Base-by-base conservation (phyloP, 2,888 invertebrate species). In the Gryllus longicercus region DNA sequence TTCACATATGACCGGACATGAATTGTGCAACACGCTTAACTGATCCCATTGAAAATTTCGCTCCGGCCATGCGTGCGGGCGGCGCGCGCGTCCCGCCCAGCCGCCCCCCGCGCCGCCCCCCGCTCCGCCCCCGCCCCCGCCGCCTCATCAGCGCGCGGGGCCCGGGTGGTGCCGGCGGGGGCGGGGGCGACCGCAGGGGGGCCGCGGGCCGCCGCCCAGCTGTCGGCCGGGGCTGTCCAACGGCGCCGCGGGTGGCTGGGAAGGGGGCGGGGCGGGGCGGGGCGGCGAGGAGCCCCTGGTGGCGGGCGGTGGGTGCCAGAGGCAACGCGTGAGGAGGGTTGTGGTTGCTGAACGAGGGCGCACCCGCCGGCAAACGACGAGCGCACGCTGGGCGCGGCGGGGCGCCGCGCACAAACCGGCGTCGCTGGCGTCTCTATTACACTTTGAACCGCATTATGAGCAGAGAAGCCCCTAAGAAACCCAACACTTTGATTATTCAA, bases 1-100 rank as follows among this genome's bases (percentile, higher is more conserved):
- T 91, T 91, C 90, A 90, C 91, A 90, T 90, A 88, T 90, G 90
- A 91, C 90, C 90, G 90, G 87, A 88, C 89, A 88, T 89, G 90
- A 91, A 91, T 91, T 89, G 90, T 88, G 87, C 88, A 88, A 89
- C 89, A 91, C 90, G 91, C 90, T 90, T 89, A 90, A 90, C 88
- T 91, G 91, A 89, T 89, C 89, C 88, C 89, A 90, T 91, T 91
- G 84, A 85, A 84, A 84, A 84, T 83, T 82, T 82, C 78, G 81
- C 80, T 82, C 77, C 82, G 78, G 78, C 82, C 82, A 81, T 81
- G 82, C 81, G 80, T 80, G 81, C 77, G 63, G 63, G 51, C 51
- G 74, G 79, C 79, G 38, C 38, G 38, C 38, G 38, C 38, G 38
- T 38, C 38, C 38, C 38, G 38, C 38, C 78, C 51, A 78, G 74